phyloP scores from a whole-genome alignment of 2,888 invertebrate genomes.

The Eurois occulta region DNA sequence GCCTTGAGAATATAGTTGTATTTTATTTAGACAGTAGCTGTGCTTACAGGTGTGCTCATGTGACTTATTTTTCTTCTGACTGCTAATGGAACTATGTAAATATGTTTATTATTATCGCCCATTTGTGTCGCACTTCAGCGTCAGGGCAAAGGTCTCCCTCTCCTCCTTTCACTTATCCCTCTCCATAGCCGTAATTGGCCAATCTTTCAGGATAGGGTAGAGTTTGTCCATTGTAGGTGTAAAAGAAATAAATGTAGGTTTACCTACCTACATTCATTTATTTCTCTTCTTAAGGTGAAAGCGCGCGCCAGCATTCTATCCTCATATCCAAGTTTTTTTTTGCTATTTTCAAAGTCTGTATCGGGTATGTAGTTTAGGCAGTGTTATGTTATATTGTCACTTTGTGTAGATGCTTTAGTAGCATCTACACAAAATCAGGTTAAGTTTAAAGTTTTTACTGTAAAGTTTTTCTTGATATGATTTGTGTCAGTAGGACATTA shows the following conservation, averaged over 20 bases:
- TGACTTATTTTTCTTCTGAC: background rate
- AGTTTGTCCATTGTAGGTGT: background rate
- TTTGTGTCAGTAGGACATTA: slow-evolving; percentile 57
- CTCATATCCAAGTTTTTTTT: background rate
- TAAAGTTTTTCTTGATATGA: slow-evolving; percentile 8
- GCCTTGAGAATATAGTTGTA: background rate
- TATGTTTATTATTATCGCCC: background rate
- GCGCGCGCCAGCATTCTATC: background rate
- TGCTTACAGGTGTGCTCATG: background rate
- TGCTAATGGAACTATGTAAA: background rate
- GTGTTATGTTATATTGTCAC: background rate
- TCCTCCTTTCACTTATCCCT: background rate
- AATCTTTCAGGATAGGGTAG: background rate
- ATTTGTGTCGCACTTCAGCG: background rate
- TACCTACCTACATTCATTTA: too few relatives aligned
- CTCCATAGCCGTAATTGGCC: background rate
- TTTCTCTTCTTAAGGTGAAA: background rate
- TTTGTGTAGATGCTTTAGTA: background rate
- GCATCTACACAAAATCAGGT: background rate
- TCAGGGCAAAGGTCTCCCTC: background rate
- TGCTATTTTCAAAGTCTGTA: background rate
- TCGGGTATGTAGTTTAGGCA: background rate
- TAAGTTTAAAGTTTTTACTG: background rate
- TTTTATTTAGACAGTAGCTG: background rate
- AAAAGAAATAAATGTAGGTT: background rate